Percentiles rank a stretch among this genome's conserved stretches.
Evolutionary conservation across 2,888 invertebrate genomes (phyloP).

Genomic region (Cheilosia impressa): DNA sequence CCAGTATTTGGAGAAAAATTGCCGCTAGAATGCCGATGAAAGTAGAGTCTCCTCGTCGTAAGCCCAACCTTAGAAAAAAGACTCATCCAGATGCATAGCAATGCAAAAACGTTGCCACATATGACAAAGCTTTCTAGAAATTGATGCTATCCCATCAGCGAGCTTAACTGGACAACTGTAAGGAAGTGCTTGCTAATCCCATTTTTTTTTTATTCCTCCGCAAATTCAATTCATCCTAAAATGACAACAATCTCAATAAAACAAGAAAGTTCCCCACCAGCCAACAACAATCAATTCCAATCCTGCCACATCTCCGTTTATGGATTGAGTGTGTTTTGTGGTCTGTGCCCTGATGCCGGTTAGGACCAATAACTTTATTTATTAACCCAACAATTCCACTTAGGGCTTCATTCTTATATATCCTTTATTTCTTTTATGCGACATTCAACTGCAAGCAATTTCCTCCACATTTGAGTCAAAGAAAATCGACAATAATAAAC

Average conservation of each 20-base stretch:
- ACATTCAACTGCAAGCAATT: conserved; percentile 47
- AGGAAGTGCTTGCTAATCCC: not conserved
- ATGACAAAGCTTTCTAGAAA: too few species aligned
- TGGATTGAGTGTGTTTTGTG: not conserved
- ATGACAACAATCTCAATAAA: not conserved
- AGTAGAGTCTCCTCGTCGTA: too few species aligned
- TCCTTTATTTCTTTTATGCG: conserved; percentile 30
- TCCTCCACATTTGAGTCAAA: conserved; percentile 10
- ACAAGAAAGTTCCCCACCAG: not conserved
- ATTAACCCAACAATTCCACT: conserved; percentile 40
- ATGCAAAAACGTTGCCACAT: too few species aligned
- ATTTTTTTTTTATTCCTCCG: not conserved
- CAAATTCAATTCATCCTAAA: not conserved
- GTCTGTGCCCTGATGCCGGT: not conserved
- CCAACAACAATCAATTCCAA: not conserved
- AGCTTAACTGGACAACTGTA: too few species aligned
- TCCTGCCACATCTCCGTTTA: not conserved
- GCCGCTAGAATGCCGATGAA: too few species aligned
- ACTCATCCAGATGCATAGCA: too few species aligned
- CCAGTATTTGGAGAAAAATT: too few species aligned
- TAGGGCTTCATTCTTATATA: conserved; percentile 19
- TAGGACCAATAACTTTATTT: conserved; percentile 19
- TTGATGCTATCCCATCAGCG: too few species aligned
- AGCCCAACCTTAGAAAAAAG: too few species aligned
- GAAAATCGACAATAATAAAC: conserved; percentile 17